Base-by-base conservation (phyloP, 2,888 invertebrate species). In the Thymelicus sylvestris region DNA sequence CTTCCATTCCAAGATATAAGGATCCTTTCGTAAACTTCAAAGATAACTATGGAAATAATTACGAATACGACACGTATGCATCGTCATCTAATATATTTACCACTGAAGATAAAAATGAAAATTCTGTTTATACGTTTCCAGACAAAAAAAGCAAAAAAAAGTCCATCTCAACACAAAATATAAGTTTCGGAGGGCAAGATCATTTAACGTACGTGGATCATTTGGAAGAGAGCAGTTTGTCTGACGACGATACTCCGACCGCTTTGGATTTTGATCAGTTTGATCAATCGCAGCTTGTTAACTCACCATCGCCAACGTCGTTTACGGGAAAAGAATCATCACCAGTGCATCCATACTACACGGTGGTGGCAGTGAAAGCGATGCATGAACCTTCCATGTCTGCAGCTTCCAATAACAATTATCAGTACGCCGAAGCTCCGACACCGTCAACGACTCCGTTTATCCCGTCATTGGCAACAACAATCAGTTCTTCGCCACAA, bases 101-200 rank as follows among this genome's bases (percentile, higher is more conserved):
- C 3, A 77, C 88, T 8, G 87, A 86, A 71, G 82, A 85, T 60
- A 86, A 84, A 77, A 83, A 82, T 44, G 81, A 85, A 50, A 82
- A 82, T 55, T 74, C 81, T 1, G 75, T 76, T 24, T 76, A 79
- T 74, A 74, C 79, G 50, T 78, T 74, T 68, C 81, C 82, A 59
- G 77, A 75, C 12, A 85, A 84, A 73, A 91, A 83, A 74, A 85
- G 84, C 7, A 88, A 85, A 78, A 91, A 91, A 73, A 93, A 93
- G 75, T 92, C 94, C 0, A 81, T 92, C 74, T 93, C 93, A 2
- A 89, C 89, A 0, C 93, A 93, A 79, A 93, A 91, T 73, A 87
- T 94, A 57, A 90, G 83, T 70, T 92, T 93, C 78, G 91, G 91
- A 12, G 88, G 88, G 31, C 84, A 88, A 76, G 90, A 90, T 66